Conservation (phyloP, 2,797 vertebrate genomes). For the Onychomys torridus region DNA sequence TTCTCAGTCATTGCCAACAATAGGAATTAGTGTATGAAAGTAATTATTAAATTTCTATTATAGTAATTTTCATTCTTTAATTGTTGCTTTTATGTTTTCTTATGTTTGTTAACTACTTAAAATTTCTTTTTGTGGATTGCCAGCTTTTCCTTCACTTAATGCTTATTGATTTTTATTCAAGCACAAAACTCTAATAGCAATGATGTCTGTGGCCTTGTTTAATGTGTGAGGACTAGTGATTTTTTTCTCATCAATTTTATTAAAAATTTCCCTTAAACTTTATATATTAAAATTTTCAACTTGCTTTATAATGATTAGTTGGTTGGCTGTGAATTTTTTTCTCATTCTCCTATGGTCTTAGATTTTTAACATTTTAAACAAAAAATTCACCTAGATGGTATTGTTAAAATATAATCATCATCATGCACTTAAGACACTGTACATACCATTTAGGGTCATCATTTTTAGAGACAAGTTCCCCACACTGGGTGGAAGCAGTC, state of each 20-base stretch:
- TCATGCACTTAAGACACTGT: neutral
- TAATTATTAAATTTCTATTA: conserved; percentile 64
- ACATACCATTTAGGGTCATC: neutral
- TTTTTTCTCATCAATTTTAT: neutral
- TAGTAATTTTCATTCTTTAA: conserved; percentile 60
- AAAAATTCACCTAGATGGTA: neutral
- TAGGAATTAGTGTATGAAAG: conserved; percentile 58
- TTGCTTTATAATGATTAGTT: neutral
- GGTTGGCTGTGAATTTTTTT: neutral
- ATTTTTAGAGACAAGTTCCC: neutral
- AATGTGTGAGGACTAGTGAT: neutral
- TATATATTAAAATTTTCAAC: neutral
- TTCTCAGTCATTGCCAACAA: neutral
- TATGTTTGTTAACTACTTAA: conserved; percentile 52
- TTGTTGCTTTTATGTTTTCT: conserved; percentile 55
- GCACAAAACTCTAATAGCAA: neutral
- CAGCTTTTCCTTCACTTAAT: conserved; percentile 28
- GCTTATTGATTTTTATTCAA: conserved; percentile 17
- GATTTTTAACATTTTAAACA: conserved; percentile 5
- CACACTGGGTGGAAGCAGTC: rapidly evolving
- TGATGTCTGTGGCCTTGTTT: neutral
- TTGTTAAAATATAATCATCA: neutral
- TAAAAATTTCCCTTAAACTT: neutral
- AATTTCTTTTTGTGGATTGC: neutral
- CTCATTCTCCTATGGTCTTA: neutral